phyloP scores from a whole-genome alignment of 2,797 vertebrate genomes.

The Argya squamiceps region DNA sequence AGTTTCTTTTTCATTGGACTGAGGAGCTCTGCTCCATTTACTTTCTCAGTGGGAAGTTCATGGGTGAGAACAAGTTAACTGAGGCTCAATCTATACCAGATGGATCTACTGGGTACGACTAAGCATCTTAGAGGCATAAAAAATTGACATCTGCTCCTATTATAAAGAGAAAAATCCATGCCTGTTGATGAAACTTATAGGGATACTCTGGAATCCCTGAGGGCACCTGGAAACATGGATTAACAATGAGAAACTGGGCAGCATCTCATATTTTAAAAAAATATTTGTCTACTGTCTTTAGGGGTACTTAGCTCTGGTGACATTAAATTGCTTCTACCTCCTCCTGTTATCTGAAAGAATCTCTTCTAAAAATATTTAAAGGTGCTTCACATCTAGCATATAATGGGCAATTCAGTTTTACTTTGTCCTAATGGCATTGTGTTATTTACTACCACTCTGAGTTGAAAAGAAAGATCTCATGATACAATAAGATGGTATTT shows the following conservation, averaged over 20 bases:
- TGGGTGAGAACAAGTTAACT: constrained; percentile 60
- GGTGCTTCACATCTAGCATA: neutral
- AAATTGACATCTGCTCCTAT: constrained; percentile 31
- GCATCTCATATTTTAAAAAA: neutral
- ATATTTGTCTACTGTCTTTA: neutral
- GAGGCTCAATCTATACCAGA: constrained; percentile 35
- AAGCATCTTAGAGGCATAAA: constrained; percentile 16
- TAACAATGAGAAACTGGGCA: neutral
- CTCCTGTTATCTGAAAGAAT: neutral
- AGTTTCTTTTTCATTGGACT: neutral
- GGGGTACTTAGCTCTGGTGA: neutral
- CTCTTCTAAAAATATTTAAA: neutral
- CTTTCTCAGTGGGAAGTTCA: constrained; percentile 42
- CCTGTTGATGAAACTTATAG: neutral
- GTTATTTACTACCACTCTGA: neutral
- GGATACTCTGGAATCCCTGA: neutral
- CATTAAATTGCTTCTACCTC: neutral
- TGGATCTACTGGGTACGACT: constrained; percentile 10
- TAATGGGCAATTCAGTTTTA: neutral
- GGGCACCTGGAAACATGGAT: neutral
- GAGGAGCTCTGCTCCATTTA: constrained; percentile 6
- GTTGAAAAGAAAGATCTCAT: neutral
- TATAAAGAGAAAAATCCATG: neutral
- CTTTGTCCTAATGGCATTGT: neutral
- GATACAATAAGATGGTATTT: neutral